Evolutionary conservation across 2,888 invertebrate species (phyloP), one percentile per base, ranked within the genome.

Genomic region (Stegana nigrithorax): DNA sequence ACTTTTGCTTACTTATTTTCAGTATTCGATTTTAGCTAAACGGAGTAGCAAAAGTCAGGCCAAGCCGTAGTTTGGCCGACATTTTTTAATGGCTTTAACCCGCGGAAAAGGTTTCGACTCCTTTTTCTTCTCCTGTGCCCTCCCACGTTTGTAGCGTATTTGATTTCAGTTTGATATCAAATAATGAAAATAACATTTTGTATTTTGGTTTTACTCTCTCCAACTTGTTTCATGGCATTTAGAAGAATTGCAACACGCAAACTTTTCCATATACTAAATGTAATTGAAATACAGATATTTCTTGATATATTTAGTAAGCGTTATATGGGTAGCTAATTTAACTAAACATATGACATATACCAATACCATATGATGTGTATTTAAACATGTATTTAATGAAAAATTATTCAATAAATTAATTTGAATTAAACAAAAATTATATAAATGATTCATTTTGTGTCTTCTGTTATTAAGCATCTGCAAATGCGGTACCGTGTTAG

Each of bases 221-320:
- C 14, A 39, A 14, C 6, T 44, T 8, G 6, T 25, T n/a, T 6
- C 42, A 42, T 55, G 32, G 12, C 12, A 10, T 55, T 55, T 55
- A 21, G 32, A 23, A 36, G 36, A 32, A 21, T 55, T 55, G 25
- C 47, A 12, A 50, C 50, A 26, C 50, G n/a, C 12, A n/a, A 55
- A 55, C 12, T 21, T 55, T 55, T 55, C 53, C 53, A 55, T 55
- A 27, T n/a, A 36, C 23, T 23, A 50, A 50, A 23, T 50, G 50
- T 50, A 50, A 26, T 50, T 50, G 23, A 50, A 50, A 50, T 25
- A 26, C 14, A 14, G n/a, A 23, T 23, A 23, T 42, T 42, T 42
- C 42, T 42, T 17, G n/a, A 42, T 42, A 42, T 42, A 42, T 42
- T 42, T 42, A 42, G 42, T n/a, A 2, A n/a, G 10, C 47, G 25